A percentile compares a stretch with the other conserved stretches of the same genome.
phyloP scores from a whole-genome alignment of 2,888 invertebrate genomes.

The Petrophora chlorosata region DNA sequence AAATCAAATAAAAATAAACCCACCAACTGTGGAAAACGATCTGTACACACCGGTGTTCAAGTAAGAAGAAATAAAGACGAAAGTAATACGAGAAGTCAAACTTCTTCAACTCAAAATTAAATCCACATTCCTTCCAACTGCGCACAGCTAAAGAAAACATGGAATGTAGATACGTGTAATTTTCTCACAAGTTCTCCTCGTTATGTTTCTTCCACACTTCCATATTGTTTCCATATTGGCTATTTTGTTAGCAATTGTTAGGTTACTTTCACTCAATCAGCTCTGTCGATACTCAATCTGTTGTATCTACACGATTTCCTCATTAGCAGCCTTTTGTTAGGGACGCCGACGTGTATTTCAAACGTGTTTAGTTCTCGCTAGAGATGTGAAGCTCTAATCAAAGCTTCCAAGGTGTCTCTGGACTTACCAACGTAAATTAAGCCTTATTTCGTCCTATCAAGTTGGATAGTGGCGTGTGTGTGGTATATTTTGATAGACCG shows the following conservation, averaged over 20 bases:
- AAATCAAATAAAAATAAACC: neutral
- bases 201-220: slow-evolving; percentile 32
- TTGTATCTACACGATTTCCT: slow-evolving; percentile 72
- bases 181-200: slow-evolving; percentile 49
- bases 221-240: slow-evolving; percentile 30
- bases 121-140: slow-evolving; percentile 30
- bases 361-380: slow-evolving; percentile 43
- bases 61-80: slow-evolving; percentile 11
- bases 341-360: slow-evolving; percentile 44
- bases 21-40: slow-evolving; percentile 2
- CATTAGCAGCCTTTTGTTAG: slow-evolving; percentile 76
- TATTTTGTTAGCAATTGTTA: slow-evolving; percentile 39
- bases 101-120: slow-evolving; percentile 36
- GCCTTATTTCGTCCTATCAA: slow-evolving; percentile 27
- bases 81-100: slow-evolving; percentile 25
- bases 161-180: slow-evolving; percentile 30
- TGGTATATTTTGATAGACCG: slow-evolving; percentile 29
- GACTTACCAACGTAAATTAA: slow-evolving; percentile 22
- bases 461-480: slow-evolving; percentile 27
- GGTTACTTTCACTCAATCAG: slow-evolving; percentile 72
- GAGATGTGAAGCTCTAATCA: slow-evolving; percentile 59
- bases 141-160: slow-evolving; percentile 13
- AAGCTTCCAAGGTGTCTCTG: slow-evolving; percentile 55
- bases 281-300: slow-evolving; percentile 56
- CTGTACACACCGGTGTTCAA: slow-evolving; percentile 3